A percentile compares a stretch with the other conserved stretches of the same genome.
Evolutionary conservation across 2,888 invertebrate species (phyloP).

Genomic region (Suillia variegata): DNA sequence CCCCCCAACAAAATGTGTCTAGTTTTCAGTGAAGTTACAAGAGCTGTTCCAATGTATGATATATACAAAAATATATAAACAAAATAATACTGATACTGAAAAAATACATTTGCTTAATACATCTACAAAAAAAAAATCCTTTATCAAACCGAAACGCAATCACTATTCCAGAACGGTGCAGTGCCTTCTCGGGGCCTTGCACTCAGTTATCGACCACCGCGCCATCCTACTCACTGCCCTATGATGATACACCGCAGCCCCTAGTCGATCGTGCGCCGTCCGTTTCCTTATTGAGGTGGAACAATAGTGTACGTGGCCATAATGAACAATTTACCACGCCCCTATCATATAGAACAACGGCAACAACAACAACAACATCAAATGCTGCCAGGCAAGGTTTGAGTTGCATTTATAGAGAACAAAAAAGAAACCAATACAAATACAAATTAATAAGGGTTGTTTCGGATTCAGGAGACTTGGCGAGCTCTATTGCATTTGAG

Average conservation of each 20-base stretch:
- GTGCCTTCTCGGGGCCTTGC: slow-evolving; percentile 66
- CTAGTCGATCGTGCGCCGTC: slow-evolving; percentile 72
- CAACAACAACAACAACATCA: slow-evolving; percentile 33
- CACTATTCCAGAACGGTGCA: slow-evolving; percentile 76
- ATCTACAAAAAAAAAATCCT: slow-evolving; percentile 20
- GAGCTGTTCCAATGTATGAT: slow-evolving; percentile 4
- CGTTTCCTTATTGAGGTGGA: slow-evolving; percentile 67
- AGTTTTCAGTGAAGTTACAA: slow-evolving; percentile 44
- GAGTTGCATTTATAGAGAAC: slow-evolving; percentile 39
- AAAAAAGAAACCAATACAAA: slow-evolving; percentile 7
- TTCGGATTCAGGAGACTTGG: too few relatives aligned
- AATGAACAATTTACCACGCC: slow-evolving; percentile 24
- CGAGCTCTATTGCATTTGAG: too few relatives aligned
- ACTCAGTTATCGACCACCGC: slow-evolving; percentile 50
- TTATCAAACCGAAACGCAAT: slow-evolving; percentile 42
- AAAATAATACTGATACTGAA: slow-evolving; percentile 11
- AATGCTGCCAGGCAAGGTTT: slow-evolving; percentile 65
- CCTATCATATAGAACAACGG: slow-evolving; percentile 15
- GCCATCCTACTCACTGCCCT: slow-evolving; percentile 64
- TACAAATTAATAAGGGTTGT: too few relatives aligned
- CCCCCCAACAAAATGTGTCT: slow-evolving; percentile 55
- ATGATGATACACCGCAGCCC: slow-evolving; percentile 72
- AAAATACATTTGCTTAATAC: slow-evolving; percentile 6
- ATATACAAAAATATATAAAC: slow-evolving; percentile 10
- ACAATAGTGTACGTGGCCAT: slow-evolving; percentile 36